phyloP scores from a whole-genome alignment of 1,140 invertebrate genomes.

The Apis laboriosa region DNA sequence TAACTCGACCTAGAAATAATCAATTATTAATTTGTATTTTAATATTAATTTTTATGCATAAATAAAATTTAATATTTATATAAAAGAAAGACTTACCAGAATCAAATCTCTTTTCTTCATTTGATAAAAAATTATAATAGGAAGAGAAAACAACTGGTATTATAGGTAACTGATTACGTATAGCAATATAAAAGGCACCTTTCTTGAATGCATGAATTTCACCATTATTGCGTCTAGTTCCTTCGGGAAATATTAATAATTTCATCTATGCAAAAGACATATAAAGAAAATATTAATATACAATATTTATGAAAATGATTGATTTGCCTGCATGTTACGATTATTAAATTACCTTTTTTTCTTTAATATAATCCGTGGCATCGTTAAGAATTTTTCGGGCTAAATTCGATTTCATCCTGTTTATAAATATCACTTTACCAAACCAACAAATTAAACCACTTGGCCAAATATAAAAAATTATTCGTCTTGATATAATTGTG shows the following conservation, averaged over 20 bases:
- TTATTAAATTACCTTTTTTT: constrained; percentile 83
- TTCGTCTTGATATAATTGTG: constrained; percentile 93
- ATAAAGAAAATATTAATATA: background rate
- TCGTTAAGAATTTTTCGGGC: constrained; percentile 89
- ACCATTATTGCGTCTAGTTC: constrained; percentile 88
- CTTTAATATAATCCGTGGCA: constrained; percentile 88
- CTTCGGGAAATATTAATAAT: constrained; percentile 86
- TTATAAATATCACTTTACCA: constrained; percentile 94
- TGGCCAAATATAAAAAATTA: constrained; percentile 93
- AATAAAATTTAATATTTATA: background rate
- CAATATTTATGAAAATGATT: background rate
- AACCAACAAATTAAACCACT: constrained; percentile 94
- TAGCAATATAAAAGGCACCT: constrained; percentile 96
- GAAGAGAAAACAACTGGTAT: constrained; percentile 95
- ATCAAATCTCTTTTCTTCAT: constrained; percentile 89
- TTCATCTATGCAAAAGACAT: constrained; percentile 80
- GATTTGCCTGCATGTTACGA: background rate
- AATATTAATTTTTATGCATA: background rate
- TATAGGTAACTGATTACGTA: constrained; percentile 92
- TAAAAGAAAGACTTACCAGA: constrained; percentile 81
- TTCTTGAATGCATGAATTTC: constrained; percentile 93
- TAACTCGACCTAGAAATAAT: constrained; percentile 85
- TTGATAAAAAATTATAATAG: constrained; percentile 91
- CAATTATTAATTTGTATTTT: constrained; percentile 5
- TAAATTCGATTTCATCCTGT: constrained; percentile 90